Conservation (phyloP, 1,140 invertebrate species). For the Teleopsis dalmanni region DNA sequence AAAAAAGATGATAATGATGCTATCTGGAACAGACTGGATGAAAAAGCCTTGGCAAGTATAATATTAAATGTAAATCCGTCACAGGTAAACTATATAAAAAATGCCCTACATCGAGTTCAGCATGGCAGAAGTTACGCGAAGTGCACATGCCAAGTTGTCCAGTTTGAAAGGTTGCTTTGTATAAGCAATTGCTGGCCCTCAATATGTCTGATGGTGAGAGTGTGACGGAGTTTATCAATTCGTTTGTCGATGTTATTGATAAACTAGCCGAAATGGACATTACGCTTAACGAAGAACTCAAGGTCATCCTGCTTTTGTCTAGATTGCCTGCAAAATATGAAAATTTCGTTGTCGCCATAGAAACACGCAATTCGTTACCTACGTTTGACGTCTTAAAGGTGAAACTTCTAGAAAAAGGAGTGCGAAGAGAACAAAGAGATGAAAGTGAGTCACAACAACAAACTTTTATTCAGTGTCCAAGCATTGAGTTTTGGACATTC, state of each 20-base stretch:
- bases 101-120: too few species aligned
- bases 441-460: too few species aligned
- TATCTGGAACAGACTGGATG: too few species aligned
- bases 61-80: too few species aligned
- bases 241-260: conserved; percentile 7
- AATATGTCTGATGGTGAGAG: conserved; percentile 7
- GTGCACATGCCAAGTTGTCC: conserved; percentile 12
- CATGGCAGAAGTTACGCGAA: conserved; percentile 13
- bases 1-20: too few species aligned
- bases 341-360: conserved; percentile 16
- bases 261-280: conserved; percentile 10
- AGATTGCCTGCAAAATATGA: conserved; percentile 12
- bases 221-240: conserved; percentile 9
- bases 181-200: conserved; percentile 10
- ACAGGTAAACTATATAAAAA: too few species aligned
- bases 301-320: conserved; percentile 13
- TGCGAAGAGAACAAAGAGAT: not conserved
- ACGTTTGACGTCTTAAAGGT: conserved; percentile 10
- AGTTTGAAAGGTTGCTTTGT: conserved; percentile 11
- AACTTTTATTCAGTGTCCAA: too few species aligned
- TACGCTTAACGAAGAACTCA: conserved; percentile 6
- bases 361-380: conserved; percentile 11
- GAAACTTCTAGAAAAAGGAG: conserved; percentile 14
- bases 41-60: too few species aligned
- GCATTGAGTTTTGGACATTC: too few species aligned